Conservation (phyloP, 2,888 invertebrate species). For the Hybos culiciformis region DNA sequence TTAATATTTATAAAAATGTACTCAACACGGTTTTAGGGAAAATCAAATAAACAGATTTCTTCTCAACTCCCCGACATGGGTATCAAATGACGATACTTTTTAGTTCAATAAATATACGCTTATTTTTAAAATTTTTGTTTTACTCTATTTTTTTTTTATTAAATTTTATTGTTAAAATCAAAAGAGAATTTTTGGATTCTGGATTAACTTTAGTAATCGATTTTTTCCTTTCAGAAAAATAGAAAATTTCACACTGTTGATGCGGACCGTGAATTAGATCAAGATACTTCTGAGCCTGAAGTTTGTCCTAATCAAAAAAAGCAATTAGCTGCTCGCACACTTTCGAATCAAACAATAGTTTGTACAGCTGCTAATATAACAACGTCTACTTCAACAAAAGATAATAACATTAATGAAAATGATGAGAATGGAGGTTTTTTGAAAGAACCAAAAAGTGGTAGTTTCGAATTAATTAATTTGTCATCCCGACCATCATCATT, state of each 20-base stretch:
- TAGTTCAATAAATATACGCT: too few species aligned
- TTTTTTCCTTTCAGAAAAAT: slow-evolving; percentile 23
- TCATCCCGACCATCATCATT: slow-evolving; percentile 11
- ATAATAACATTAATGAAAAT: slow-evolving; percentile 25
- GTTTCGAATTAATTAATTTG: slow-evolving; percentile 13
- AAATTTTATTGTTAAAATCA: too few species aligned
- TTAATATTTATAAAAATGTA: too few species aligned
- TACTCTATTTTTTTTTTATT: too few species aligned
- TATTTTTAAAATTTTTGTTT: too few species aligned
- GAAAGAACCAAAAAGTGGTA: slow-evolving; percentile 11
- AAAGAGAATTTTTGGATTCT: too few species aligned
- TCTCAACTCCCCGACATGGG: too few species aligned
- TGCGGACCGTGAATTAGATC: slow-evolving; percentile 20
- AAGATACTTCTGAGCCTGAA: slow-evolving; percentile 30
- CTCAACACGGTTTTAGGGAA: too few species aligned
- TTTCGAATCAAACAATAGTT: slow-evolving; percentile 28
- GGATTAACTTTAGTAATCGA: not conserved
- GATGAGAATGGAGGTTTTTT: slow-evolving; percentile 19
- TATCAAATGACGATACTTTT: too few species aligned
- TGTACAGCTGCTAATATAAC: too few species aligned
- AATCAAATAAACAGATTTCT: too few species aligned
- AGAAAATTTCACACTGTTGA: slow-evolving; percentile 29
- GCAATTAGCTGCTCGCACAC: slow-evolving; percentile 22
- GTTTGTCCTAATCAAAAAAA: slow-evolving; percentile 23
- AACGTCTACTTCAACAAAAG: slow-evolving; percentile 27